Evolutionary conservation across 2,888 invertebrate species (phyloP).

Genomic region (Linyphia triangularis): DNA sequence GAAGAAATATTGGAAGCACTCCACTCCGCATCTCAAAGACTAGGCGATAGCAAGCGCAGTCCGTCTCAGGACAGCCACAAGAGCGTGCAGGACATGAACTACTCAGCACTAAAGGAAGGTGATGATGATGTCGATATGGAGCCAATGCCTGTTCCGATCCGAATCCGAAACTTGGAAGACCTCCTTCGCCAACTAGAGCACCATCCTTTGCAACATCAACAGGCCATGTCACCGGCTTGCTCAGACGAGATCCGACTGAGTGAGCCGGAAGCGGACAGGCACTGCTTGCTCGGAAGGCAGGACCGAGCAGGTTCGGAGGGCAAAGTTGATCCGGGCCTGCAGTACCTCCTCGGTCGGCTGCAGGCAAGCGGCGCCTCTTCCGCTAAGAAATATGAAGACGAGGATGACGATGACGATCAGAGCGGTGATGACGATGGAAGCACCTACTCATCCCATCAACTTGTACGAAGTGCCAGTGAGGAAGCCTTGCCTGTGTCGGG

Average conservation of each 20-base stretch:
- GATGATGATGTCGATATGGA: constrained; percentile 83
- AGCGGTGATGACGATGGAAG: constrained; percentile 72
- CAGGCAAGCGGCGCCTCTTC: constrained; percentile 69
- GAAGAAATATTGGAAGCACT: constrained; percentile 93
- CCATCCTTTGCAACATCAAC: constrained; percentile 73
- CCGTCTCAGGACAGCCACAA: constrained; percentile 86
- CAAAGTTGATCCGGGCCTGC: constrained; percentile 66
- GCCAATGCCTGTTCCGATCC: constrained; percentile 87
- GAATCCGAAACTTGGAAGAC: constrained; percentile 94
- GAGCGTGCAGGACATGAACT: constrained; percentile 82
- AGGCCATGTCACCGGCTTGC: constrained; percentile 88
- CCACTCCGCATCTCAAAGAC: constrained; percentile 81
- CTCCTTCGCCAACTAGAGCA: constrained; percentile 84
- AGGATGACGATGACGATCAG: constrained; percentile 74
- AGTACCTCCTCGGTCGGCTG: constrained; percentile 70
- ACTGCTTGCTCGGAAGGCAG: constrained; percentile 81
- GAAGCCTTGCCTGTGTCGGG: constrained; percentile 77
- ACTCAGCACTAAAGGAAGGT: constrained; percentile 69
- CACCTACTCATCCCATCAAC: constrained; percentile 76
- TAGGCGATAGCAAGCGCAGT: constrained; percentile 81
- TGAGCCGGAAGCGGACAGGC: constrained; percentile 92
- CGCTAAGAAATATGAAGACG: constrained; percentile 59
- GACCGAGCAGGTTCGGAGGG: constrained; percentile 69
- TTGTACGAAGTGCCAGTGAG: constrained; percentile 77
- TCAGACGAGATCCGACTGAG: constrained; percentile 93